phyloP scores from a whole-genome alignment of 2,113 vertebrate genomes.

The Plecotus auritus region DNA sequence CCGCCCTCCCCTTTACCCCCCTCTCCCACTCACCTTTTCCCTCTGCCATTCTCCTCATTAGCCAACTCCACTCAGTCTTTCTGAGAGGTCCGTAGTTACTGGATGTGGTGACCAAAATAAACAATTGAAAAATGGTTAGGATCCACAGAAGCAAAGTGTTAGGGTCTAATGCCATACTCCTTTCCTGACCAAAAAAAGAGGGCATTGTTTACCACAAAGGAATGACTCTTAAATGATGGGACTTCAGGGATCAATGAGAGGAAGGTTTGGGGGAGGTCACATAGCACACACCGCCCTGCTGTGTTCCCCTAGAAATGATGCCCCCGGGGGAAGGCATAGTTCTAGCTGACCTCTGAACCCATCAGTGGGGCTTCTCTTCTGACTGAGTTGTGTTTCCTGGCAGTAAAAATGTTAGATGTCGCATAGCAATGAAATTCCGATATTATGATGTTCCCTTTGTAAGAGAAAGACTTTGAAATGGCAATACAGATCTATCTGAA shows the following conservation, averaged over 20 bases:
- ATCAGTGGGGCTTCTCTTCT: not conserved
- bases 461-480: slow-evolving; percentile 23
- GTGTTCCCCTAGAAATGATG: not conserved
- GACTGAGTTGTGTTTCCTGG: not conserved
- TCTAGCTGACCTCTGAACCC: not conserved
- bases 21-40: not conserved
- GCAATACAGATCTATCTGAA: not conserved
- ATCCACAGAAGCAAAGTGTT: not conserved
- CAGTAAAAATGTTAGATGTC: not conserved
- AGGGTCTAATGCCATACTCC: not conserved
- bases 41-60: not conserved
- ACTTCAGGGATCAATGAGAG: slow-evolving; percentile 22
- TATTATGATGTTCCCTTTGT: not conserved
- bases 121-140: not conserved
- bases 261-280: not conserved
- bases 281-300: not conserved
- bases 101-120: not conserved
- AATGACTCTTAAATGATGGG: not conserved
- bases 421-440: not conserved
- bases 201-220: not conserved
- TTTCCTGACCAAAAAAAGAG: not conserved
- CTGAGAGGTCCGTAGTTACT: too few relatives aligned
- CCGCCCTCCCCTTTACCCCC: not conserved
- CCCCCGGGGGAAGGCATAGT: not conserved
- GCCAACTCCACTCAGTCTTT: too few relatives aligned